Evolutionary conservation across 2,113 vertebrate genomes (phyloP).

Genomic region (Rhinoderma darwinii): DNA sequence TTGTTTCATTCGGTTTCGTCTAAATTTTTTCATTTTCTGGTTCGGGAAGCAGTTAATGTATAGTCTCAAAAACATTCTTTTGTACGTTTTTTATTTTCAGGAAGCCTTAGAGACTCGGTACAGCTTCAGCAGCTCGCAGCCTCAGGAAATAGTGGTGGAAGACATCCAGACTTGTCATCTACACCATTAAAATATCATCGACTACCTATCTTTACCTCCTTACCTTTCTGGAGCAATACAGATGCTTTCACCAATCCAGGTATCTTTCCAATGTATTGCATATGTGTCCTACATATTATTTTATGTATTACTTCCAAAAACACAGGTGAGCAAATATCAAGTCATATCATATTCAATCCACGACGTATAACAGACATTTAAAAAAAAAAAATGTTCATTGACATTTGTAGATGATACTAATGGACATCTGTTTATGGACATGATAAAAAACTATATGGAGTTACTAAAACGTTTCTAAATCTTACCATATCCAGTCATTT

Average conservation of each 20-base stretch:
- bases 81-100: constrained; percentile 54
- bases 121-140: constrained; percentile 62
- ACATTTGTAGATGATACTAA: background rate
- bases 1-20: background rate
- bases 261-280: constrained; percentile 8
- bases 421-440: background rate
- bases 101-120: constrained; percentile 64
- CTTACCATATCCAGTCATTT: too few relatives aligned
- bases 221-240: constrained; percentile 62
- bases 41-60: background rate
- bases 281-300: background rate
- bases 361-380: too few relatives aligned
- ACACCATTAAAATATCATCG: constrained; percentile 66
- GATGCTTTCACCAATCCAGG: constrained; percentile 56
- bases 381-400: too few relatives aligned
- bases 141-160: constrained; percentile 62
- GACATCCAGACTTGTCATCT: constrained; percentile 63
- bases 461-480: background rate
- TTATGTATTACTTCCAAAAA: too few relatives aligned
- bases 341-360: too few relatives aligned
- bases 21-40: background rate
- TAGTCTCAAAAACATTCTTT: background rate
- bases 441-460: background rate
- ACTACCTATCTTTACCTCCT: constrained; percentile 62
- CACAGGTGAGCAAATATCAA: too few relatives aligned